A percentile compares a stretch with the other conserved stretches of the same genome.
These are phyloP conservation scores for Onychostruthus taczanowskii DNA, from an alignment of 2,113 vertebrate species.

Conservation along the genomic window DNA sequence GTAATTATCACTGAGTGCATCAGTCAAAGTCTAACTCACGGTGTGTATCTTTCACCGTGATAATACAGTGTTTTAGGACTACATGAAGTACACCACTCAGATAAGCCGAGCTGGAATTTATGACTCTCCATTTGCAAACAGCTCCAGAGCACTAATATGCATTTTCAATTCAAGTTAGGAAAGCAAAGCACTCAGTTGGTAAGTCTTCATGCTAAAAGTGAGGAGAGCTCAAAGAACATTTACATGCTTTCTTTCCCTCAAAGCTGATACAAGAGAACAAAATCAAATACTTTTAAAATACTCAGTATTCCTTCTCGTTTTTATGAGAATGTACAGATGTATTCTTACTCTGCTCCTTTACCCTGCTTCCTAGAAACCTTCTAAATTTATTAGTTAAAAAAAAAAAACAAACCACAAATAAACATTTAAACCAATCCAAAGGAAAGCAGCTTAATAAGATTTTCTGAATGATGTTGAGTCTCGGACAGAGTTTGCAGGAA, in stretches of 20 bases:
- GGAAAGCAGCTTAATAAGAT: not conserved
- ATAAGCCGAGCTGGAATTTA: slow-evolving; percentile 1
- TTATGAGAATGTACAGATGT: not conserved
- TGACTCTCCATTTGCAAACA: not conserved
- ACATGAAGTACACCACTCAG: not conserved
- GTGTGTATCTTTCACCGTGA: not conserved
- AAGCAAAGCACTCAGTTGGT: not conserved
- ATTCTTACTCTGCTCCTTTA: not conserved
- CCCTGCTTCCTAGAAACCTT: not conserved
- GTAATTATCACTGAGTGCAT: not conserved
- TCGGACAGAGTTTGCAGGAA: not conserved
- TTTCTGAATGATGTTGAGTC: not conserved
- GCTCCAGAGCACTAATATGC: not conserved
- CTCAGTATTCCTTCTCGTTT: not conserved
- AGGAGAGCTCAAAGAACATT: not conserved
- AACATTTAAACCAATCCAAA: not conserved
- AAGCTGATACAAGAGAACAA: not conserved
- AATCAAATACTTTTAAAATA: not conserved
- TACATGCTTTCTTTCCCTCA: not conserved
- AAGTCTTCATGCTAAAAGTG: not conserved
- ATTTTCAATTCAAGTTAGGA: not conserved
- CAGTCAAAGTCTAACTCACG: not conserved
- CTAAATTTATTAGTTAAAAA: not conserved
- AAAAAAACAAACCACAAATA: not conserved
- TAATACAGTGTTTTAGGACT: not conserved